A percentile compares a stretch with the other conserved stretches of the same genome.
phyloP scores from a whole-genome alignment of 2,797 vertebrate genomes.

The Pygocentrus nattereri region DNA sequence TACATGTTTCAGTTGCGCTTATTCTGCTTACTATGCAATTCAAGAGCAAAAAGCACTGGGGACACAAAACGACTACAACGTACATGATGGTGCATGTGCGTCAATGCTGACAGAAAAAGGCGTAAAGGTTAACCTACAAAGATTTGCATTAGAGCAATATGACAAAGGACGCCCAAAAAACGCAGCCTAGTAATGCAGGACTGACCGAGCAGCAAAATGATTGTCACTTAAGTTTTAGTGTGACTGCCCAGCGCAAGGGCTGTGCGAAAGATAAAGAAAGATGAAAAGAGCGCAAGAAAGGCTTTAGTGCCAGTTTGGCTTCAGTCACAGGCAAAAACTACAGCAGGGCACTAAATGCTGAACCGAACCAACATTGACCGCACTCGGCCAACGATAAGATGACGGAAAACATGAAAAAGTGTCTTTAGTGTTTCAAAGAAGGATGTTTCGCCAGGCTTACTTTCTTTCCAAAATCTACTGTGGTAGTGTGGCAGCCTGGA shows the following conservation, averaged over 20 bases:
- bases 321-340: too few species aligned
- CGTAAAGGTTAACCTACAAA: background rate
- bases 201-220: slow-evolving; percentile 42
- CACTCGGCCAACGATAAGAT: background rate
- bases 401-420: background rate
- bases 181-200: slow-evolving; percentile 32
- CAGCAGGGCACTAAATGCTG: background rate
- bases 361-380: background rate
- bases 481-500: background rate
- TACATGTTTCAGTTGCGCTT: background rate
- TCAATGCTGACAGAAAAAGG: background rate
- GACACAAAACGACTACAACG: background rate
- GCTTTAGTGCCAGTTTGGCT: slow-evolving; percentile 39
- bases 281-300: slow-evolving; percentile 18
- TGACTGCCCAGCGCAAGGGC: background rate
- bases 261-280: background rate
- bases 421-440: background rate
- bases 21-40: background rate
- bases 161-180: background rate
- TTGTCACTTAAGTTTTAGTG: slow-evolving; percentile 42
- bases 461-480: background rate
- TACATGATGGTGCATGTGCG: background rate
- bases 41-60: slow-evolving; percentile 8
- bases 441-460: too few species aligned
- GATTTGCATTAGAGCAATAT: background rate